Evolutionary conservation across 2,888 invertebrate species (phyloP), one percentile per base, ranked within the genome.

Genomic region (Chelonus formosanus): DNA sequence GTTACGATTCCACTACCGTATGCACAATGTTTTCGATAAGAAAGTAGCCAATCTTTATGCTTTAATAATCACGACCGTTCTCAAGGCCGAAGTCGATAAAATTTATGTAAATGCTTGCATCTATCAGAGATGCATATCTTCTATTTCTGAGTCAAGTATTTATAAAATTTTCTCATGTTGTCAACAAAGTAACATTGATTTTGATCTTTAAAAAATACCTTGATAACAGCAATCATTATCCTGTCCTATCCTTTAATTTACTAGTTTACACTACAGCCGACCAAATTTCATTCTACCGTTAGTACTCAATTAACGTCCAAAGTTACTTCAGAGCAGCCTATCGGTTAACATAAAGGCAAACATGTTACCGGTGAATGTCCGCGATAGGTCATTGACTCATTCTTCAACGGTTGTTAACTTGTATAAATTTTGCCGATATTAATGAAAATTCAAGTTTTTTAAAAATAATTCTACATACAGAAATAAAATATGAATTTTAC

Each of bases 331-430:
- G 65, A 67, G 62, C 59, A 58, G 62, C 53, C 72, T 74, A 74
- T 76, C 75, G 74, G 73, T 75, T 70, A 70, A 71, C 65, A 65
- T 67, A 71, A 68, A 70, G 66, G 67, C 67, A 66, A 68, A 70
- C 62, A 63, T 59, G 65, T 67, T 67, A 59, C 76, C 81, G 83
- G 82, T 82, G 82, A 83, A 83, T 78, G 83, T 82, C 82, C 82
- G 82, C 75, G 68, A 71, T 70, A 74, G 83, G 80, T 83, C 81
- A 76, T 76, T 76, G 80, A 82, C 78, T 61, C 66, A 53, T 56
- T 40, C 32, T 61, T 53, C 32, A 61, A 61, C 53, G 61, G 53
- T 61, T 40, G 6, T 40, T 52, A 61, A 53, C 52, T 53, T 32
- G 44, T 53, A 32, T 36, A 34, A 61, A 52, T 61, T 34, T 43